Percentiles rank a stretch among this genome's conserved stretches.
These are phyloP conservation scores for Cherax quadricarinatus DNA, from an alignment of 1,140 invertebrate genomes.

Conservation along the genomic window DNA sequence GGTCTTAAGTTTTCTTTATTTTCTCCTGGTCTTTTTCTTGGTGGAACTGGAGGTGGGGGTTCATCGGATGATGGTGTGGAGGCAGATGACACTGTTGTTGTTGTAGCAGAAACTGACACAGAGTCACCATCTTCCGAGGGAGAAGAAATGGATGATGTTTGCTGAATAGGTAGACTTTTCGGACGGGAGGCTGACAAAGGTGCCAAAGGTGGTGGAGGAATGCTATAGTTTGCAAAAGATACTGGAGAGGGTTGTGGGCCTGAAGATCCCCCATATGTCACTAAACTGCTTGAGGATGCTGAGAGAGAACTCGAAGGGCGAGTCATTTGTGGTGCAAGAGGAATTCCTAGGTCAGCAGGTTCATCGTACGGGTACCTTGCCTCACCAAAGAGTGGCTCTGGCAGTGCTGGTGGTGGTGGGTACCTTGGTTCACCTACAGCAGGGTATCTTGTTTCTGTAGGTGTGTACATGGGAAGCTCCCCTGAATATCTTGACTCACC, in stretches of 20 bases:
- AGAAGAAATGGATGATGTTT: conserved; percentile 31
- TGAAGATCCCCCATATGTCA: conserved; percentile 6
- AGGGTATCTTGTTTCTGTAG: conserved; percentile 38
- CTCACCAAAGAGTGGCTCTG: conserved; percentile 27
- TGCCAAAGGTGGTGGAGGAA: conserved; percentile 73
- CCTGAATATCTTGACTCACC: conserved; percentile 76
- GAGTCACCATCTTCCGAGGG: conserved; percentile 56
- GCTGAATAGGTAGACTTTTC: conserved; percentile 75
- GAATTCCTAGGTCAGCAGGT: conserved; percentile 70
- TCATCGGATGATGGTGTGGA: conserved; percentile 68
- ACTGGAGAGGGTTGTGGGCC: conserved; percentile 1
- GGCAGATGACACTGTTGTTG: conserved; percentile 69
- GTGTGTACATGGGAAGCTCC: conserved; percentile 38
- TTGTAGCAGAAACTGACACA: conserved; percentile 49
- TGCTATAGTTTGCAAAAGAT: conserved; percentile 5
- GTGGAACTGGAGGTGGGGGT: conserved; percentile 80
- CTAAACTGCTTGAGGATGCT: conserved; percentile 74
- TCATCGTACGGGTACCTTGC: conserved; percentile 55
- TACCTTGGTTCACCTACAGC: conserved; percentile 31
- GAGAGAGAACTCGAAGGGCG: conserved; percentile 49
- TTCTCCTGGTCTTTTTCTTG: conserved; percentile 78
- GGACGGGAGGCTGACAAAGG: conserved; percentile 74
- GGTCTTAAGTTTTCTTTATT: conserved; percentile 78
- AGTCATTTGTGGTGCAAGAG: conserved; percentile 73
- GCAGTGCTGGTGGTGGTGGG: neutral